Evolutionary conservation across 2,113 vertebrate species (phyloP), one percentile per base, ranked within the genome.

Genomic region (Myrmecophaga tridactyla): DNA sequence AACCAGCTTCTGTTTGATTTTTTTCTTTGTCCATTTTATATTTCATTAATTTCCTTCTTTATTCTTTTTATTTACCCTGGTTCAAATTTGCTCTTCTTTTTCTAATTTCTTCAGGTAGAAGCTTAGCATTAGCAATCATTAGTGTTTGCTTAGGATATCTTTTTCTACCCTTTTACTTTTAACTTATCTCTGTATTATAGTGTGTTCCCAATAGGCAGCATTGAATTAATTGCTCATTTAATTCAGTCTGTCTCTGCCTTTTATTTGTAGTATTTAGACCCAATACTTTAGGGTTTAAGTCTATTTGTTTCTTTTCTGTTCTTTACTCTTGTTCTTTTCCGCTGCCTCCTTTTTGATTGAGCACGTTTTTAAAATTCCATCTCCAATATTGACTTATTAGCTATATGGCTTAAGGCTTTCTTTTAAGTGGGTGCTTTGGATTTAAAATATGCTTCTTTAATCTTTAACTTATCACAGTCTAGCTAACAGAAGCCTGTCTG

Each of bases 221-320:
- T 36, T 8, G 31, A 83, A 92, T 75, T 41, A 85, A 89, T 60
- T 65, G 15, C 10, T 63, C 43, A 2, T 78, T 88, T 63, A 81
- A 48, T 72, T 93, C 27, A 85, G 67, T n/a, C 80, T 48, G 77
- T 81, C 84, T 77, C 84, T 76, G 25, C 21, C 51, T 53, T 90
- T 92, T 92, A 78, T 48, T 67, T 65, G 65, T 0, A 63, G 46
- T 34, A 6, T 89, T 78, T 95, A 92, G 75, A 43, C 20, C 69
- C 91, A 34, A n/a, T 39, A 39, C 34, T 4, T 82, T 27, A 80
- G 39, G 10, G 14, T 48, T 85, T 87, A 86, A 77, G n/a, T 73
- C 27, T 92, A 31, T 70, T 83, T 87, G 83, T 92, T 56, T 81
- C 75, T 31, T 62, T 69, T 83, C 25, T 96, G 31, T 80, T 69